Evolutionary conservation across 2,113 vertebrate genomes (phyloP).

Genomic region (Heptranchias perlo): DNA sequence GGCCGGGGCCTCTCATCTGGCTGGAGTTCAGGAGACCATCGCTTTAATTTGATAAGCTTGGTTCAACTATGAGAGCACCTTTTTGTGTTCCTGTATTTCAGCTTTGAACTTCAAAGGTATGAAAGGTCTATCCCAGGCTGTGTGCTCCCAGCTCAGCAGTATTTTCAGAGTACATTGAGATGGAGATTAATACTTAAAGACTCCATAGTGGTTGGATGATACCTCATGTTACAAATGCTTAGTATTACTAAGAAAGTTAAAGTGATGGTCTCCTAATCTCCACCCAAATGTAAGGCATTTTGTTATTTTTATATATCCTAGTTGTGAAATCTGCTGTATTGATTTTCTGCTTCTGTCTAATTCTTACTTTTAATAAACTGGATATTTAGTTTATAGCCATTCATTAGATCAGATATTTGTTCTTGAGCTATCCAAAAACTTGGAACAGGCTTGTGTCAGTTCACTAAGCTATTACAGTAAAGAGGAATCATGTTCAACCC

Average conservation of each 20-base stretch:
- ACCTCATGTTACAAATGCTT: not conserved
- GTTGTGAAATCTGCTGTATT: not conserved
- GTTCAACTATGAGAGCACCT: not conserved
- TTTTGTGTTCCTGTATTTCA: not conserved
- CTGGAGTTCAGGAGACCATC: too few relatives aligned
- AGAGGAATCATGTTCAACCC: not conserved
- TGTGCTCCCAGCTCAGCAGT: not conserved
- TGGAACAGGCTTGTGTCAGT: not conserved
- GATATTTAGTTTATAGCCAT: not conserved
- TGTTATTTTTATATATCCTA: conserved; percentile 9
- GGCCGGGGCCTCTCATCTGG: too few relatives aligned
- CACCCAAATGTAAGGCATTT: not conserved
- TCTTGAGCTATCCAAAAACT: not conserved
- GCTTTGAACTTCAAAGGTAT: not conserved
- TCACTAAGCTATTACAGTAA: not conserved
- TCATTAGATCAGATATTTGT: not conserved
- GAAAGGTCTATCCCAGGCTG: not conserved
- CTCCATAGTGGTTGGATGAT: not conserved
- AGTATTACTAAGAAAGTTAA: not conserved
- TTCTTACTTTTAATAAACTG: conserved; percentile 14
- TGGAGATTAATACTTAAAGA: not conserved
- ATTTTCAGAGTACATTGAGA: not conserved
- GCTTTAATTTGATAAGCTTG: too few relatives aligned
- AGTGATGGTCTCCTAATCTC: not conserved
- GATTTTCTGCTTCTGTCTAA: not conserved